Base-by-base conservation (phyloP, 2,888 invertebrate species). In the Tenthredo amoena region DNA sequence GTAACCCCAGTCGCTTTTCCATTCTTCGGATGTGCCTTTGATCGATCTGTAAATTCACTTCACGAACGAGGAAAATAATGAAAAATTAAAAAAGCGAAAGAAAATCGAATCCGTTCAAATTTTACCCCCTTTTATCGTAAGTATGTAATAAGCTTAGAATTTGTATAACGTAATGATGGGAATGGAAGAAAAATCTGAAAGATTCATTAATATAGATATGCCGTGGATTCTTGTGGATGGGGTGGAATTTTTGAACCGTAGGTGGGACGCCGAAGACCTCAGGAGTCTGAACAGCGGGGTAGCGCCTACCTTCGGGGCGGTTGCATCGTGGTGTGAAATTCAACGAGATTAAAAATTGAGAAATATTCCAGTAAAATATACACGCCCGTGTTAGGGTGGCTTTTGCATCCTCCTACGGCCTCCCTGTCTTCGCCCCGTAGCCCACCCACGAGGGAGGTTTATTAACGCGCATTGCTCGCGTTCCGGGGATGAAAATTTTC, bases 261-360 rank as follows among this genome's bases (percentile, higher is more conserved):
- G 40, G 21, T 72, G 72, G 37, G 40, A 18, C 40, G 34, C 10
- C 40, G 18, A 37, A 21, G 37, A 72, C 37, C 12, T 74, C 18
- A n/a, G 74, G n/a, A 40, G n/a, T 40, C 12, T 72, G 40, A 18
- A 40, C 72, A 72, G 40, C 21, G 43, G 43, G 34, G 34, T 21
- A 15, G 9, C 4, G 0, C 0, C 12, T 15, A 47, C 12, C n/a
- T 43, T 1, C 74, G 26, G 12, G 43, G 15, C 43, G 9, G 2
- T 43, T 43, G 21, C 21, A 34, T 47, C 77, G 86, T 86, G 87
- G 88, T 87, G 89, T 88, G 90, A 91, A 91, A 91, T 89, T 91
- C 89, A 87, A 88, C 91, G 89, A 91, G 91, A 91, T 91, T 91
- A 91, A 91, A 91, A 91, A 91, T 91, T 90, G 88, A 90, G 89